Conservation (phyloP, 1,140 invertebrate genomes). For the Papilio helenus region DNA sequence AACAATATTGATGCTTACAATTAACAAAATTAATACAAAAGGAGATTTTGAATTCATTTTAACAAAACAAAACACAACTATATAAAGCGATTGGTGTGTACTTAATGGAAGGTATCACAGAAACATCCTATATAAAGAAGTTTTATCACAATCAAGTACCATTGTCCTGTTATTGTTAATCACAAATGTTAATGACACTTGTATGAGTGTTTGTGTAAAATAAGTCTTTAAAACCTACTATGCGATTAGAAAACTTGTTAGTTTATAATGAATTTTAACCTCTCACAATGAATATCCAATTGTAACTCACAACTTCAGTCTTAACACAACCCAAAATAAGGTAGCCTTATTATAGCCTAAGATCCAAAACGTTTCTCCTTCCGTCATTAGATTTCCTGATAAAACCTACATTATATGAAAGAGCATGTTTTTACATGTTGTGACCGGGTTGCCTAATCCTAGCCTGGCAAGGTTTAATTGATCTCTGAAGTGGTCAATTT, state of each 20-base stretch:
- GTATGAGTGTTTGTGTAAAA: slow-evolving; percentile 7
- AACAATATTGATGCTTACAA: neutral
- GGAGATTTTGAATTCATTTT: slow-evolving; percentile 3
- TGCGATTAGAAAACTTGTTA: neutral
- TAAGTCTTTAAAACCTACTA: neutral
- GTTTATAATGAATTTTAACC: no score
- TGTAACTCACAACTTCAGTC: no score
- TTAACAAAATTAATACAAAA: neutral
- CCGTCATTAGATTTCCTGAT: no score
- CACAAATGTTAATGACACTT: slow-evolving; percentile 24
- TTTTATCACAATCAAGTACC: slow-evolving; percentile 30
- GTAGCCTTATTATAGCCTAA: no score
- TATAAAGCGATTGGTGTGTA: neutral
- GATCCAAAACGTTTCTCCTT: no score
- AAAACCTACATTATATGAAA: no score
- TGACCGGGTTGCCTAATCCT: no score
- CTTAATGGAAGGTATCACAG: neutral
- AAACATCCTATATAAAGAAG: slow-evolving; percentile 20
- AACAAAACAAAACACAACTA: neutral
- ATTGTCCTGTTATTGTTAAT: slow-evolving; percentile 29
- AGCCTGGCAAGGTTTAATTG: no score
- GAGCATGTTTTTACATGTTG: no score
- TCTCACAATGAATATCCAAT: no score
- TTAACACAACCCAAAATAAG: no score
- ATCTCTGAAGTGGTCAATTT: no score